Evolutionary conservation across 2,888 invertebrate genomes (phyloP).

Genomic region (Polydrusus tereticollis): DNA sequence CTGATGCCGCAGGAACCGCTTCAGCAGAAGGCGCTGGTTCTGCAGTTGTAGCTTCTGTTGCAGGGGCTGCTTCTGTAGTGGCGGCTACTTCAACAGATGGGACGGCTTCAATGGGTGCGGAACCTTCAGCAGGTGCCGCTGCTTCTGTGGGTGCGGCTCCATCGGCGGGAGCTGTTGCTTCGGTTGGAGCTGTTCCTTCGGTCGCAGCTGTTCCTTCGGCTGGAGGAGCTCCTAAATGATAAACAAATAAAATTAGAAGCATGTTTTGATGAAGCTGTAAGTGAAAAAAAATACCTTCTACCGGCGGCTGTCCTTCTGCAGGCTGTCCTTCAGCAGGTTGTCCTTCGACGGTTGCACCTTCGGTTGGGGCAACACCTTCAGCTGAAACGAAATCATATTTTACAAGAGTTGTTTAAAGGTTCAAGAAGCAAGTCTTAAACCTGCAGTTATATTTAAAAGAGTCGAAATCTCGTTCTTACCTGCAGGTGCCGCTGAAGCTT

Average conservation of each 20-base stretch:
- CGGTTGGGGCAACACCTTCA: constrained; percentile 26
- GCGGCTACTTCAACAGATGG: constrained; percentile 54
- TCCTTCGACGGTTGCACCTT: constrained; percentile 13
- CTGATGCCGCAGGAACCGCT: too few relatives aligned
- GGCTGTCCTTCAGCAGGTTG: too few relatives aligned
- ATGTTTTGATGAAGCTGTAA: neutral
- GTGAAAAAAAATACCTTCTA: constrained; percentile 6
- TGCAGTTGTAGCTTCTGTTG: constrained; percentile 52
- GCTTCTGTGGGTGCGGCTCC: constrained; percentile 48
- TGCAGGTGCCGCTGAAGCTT: neutral
- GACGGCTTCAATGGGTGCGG: constrained; percentile 58
- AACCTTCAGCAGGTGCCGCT: constrained; percentile 47
- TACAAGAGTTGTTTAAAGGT: neutral
- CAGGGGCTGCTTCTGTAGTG: constrained; percentile 54
- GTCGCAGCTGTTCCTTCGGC: constrained; percentile 44
- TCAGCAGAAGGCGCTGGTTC: constrained; percentile 49
- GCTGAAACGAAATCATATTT: neutral
- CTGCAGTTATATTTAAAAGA: too few relatives aligned
- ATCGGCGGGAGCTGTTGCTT: constrained; percentile 21
- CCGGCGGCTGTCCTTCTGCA: constrained; percentile 32
- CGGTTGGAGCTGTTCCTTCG: constrained; percentile 51
- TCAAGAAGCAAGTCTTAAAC: too few relatives aligned
- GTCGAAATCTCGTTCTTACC: too few relatives aligned
- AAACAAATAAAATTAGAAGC: neutral
- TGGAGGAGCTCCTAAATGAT: neutral